Conservation (phyloP, 2,797 vertebrate species). For the Mallotus villosus region DNA sequence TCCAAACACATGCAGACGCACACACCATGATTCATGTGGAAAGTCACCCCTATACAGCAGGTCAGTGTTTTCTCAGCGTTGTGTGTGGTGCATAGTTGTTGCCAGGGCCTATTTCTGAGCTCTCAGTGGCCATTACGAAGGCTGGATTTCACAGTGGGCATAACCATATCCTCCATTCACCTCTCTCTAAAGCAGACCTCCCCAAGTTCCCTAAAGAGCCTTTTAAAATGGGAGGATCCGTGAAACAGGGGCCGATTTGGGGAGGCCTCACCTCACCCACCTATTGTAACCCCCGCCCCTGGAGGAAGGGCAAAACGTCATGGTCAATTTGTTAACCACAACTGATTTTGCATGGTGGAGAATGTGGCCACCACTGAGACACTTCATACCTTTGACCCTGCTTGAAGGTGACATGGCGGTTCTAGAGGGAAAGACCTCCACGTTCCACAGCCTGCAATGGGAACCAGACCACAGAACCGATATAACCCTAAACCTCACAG, state of each 20-base stretch:
- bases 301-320: slow-evolving; percentile 48
- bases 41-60: not conserved
- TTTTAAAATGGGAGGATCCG: slow-evolving; percentile 57
- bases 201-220: slow-evolving; percentile 35
- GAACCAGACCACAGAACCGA: not conserved
- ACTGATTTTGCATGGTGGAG: slow-evolving; percentile 55
- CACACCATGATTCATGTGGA: not conserved
- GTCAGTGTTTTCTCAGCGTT: slow-evolving; percentile 4
- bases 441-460: too few species aligned
- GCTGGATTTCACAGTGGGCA: slow-evolving; percentile 64
- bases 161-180: slow-evolving; percentile 48
- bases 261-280: slow-evolving; percentile 26
- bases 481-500: not conserved
- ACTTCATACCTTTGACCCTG: slow-evolving; percentile 33
- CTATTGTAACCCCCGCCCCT: slow-evolving; percentile 8
- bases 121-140: slow-evolving; percentile 45
- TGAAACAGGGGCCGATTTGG: slow-evolving; percentile 39
- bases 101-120: slow-evolving; percentile 3
- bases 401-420: not conserved
- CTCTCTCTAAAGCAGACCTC: slow-evolving; percentile 37
- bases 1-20: not conserved
- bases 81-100: slow-evolving; percentile 44
- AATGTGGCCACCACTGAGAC: slow-evolving; percentile 29
- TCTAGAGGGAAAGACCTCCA: not conserved
- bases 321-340: slow-evolving; percentile 71